Evolutionary conservation across 2,113 vertebrate genomes (phyloP).

Genomic region (Donacobius atricapilla): DNA sequence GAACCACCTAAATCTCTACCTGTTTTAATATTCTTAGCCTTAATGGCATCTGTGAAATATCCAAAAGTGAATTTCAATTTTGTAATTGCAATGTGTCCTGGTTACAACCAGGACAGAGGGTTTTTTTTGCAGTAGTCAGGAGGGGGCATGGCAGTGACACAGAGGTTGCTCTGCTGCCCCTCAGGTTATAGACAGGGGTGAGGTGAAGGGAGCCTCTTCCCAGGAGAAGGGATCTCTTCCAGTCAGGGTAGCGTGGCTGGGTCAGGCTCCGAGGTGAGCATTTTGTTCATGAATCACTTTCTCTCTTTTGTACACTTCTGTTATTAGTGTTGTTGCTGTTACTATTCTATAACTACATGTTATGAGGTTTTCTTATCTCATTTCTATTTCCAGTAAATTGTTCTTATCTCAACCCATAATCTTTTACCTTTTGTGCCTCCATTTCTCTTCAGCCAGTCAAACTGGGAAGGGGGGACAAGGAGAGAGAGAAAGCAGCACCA

Average conservation of each 20-base stretch:
- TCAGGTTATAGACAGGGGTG: too few species aligned
- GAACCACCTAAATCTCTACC: not conserved
- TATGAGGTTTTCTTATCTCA: not conserved
- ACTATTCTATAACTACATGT: not conserved
- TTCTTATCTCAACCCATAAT: not conserved
- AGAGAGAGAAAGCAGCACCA: not conserved
- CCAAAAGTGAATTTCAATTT: not conserved
- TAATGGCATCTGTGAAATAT: not conserved
- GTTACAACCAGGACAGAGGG: not conserved
- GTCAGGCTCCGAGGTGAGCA: rapidly evolving
- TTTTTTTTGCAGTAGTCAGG: not conserved
- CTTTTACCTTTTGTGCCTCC: not conserved
- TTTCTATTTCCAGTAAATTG: not conserved
- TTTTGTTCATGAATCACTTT: not conserved
- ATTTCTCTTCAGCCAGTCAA: not conserved
- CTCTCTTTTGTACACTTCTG: not conserved
- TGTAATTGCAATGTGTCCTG: not conserved
- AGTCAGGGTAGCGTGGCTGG: not conserved
- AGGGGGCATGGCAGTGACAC: not conserved
- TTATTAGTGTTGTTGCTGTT: not conserved
- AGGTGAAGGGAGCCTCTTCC: not conserved
- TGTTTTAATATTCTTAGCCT: not conserved
- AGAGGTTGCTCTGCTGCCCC: not conserved
- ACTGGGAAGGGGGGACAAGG: too few species aligned
- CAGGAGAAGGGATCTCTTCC: not conserved